phyloP scores from a whole-genome alignment of 1,140 invertebrate species.

The Cydia pomonella region DNA sequence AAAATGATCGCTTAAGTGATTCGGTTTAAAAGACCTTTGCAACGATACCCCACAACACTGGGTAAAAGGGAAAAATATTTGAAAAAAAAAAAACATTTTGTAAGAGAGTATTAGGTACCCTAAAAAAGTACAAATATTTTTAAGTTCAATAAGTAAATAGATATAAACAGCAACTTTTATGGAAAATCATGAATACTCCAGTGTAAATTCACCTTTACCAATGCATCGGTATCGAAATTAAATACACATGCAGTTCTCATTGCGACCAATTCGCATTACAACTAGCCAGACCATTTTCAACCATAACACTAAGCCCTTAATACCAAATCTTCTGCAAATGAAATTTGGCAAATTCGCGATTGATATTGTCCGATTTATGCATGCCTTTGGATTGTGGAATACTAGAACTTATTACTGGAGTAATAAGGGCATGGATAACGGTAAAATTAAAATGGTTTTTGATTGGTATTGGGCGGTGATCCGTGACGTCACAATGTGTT shows the following conservation, averaged over 20 bases:
- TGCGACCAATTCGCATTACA: slow-evolving; percentile 1
- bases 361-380: background rate
- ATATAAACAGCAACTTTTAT: too few relatives aligned
- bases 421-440: background rate
- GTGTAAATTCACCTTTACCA: slow-evolving; percentile 30
- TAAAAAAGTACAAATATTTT: too few relatives aligned
- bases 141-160: too few relatives aligned
- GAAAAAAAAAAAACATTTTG: too few relatives aligned
- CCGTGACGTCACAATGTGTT: slow-evolving; percentile 40
- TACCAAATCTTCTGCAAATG: background rate
- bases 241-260: slow-evolving; percentile 39
- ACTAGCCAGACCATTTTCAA: background rate
- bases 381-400: background rate
- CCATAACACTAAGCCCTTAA: background rate
- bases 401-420: slow-evolving; percentile 3
- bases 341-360: slow-evolving; percentile 7
- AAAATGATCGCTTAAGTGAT: too few relatives aligned
- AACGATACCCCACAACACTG: too few relatives aligned
- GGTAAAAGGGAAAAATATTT: too few relatives aligned
- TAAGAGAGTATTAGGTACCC: too few relatives aligned
- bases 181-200: background rate
- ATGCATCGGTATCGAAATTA: slow-evolving; percentile 42
- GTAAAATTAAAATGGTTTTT: slow-evolving; percentile 35
- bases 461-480: slow-evolving; percentile 37
- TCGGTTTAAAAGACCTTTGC: too few relatives aligned